These are phyloP conservation scores for Amblyjoppa fuscipennis DNA, from an alignment of 2,888 invertebrate genomes.

Conservation along the genomic window DNA sequence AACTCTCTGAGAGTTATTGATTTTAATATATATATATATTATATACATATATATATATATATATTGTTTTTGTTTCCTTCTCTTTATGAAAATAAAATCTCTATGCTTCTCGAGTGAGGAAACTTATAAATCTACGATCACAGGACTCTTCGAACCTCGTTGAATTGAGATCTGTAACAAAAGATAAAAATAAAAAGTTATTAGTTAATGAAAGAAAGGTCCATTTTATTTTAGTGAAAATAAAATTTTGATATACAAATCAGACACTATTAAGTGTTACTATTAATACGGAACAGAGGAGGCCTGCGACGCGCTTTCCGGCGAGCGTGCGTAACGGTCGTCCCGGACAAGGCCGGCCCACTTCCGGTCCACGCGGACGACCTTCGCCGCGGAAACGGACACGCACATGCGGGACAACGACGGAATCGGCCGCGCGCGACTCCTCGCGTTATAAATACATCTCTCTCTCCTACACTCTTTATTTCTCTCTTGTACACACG, in stretches of 20 bases:
- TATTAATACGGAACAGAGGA: constrained; percentile 12
- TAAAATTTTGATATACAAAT: not conserved
- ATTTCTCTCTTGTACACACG: constrained; percentile 14
- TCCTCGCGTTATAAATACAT: constrained; percentile 58
- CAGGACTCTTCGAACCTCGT: constrained; percentile 48
- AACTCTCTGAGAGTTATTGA: constrained; percentile 30
- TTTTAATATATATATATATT: not conserved
- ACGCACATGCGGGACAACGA: constrained; percentile 74
- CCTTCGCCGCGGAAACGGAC: constrained; percentile 82
- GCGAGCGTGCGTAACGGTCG: constrained; percentile 80
- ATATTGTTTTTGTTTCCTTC: not conserved
- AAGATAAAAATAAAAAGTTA: not conserved
- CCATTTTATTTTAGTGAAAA: not conserved
- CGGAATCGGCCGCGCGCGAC: constrained; percentile 53
- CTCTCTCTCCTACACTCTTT: constrained; percentile 26
- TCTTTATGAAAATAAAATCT: not conserved
- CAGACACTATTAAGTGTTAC: not conserved
- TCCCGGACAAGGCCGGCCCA: constrained; percentile 83
- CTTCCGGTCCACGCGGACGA: constrained; percentile 82
- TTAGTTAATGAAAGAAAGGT: not conserved
- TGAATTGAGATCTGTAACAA: constrained; percentile 50
- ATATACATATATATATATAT: too few species aligned
- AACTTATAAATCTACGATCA: constrained; percentile 51
- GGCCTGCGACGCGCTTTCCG: constrained; percentile 70
- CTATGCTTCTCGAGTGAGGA: not conserved